Base-by-base conservation (phyloP, 2,888 invertebrate genomes). In the Drosophila melanosoma region DNA sequence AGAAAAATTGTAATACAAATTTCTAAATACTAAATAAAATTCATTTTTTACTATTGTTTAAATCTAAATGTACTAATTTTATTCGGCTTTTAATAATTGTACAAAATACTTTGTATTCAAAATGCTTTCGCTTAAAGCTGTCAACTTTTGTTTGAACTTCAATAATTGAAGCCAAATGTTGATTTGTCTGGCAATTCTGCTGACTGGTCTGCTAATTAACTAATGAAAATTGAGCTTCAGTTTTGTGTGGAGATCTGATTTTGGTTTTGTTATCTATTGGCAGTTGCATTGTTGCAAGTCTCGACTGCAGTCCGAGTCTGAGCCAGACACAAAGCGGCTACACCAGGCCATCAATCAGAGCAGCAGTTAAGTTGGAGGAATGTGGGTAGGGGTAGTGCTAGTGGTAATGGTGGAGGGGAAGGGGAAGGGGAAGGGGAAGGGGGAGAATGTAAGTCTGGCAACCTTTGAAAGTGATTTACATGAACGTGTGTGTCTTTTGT, bases 401-500 rank as follows among this genome's bases (percentile, higher is more conserved):
- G 11, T 26, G 40, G 26, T 29, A 26, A 40, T 3, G 29, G 15
- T 2, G 26, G 23, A 1, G 0, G 7, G 33, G 26, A 23, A n/a
- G 7, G 26, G 38, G 2, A 10, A 17, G n/a, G n/a, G n/a, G n/a
- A n/a, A 1, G 0, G 7, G 33, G 26, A 23, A n/a, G 7, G 26
- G 38, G 2, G 12, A 17, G 35, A 36, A n/a, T n/a, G 40, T 26
- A 54, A 54, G 40, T 45, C 45, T 62, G 52, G 54, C 58, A 81
- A 81, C 81, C 76, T 82, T 87, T 73, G 68, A 77, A 82, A 71
- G 79, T 90, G 89, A 87, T 87, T 87, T 90, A 87, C 87, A 90
- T 87, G 89, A 82, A 76, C 71, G 69, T 83, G 89, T 74, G 86
- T 90, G 85, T 90, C 85, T 85, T 90, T 85, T 85, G 86, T 85